Conservation (phyloP, 1,140 invertebrate genomes). For the Anoplophora glabripennis region DNA sequence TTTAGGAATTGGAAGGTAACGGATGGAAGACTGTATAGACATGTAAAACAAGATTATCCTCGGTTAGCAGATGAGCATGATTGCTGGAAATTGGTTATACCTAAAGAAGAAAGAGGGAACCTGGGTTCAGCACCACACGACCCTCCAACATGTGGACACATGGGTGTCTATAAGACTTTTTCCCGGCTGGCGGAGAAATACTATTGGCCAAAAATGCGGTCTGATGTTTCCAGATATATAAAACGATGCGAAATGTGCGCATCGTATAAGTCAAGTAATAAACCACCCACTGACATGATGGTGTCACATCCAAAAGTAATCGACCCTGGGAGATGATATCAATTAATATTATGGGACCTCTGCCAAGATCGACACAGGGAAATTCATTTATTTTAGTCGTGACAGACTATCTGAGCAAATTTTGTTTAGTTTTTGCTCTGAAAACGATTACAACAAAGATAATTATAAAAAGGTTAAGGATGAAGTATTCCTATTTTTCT, state of each 20-base stretch:
- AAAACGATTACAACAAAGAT: slow-evolving; percentile 3
- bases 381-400: slow-evolving; percentile 12
- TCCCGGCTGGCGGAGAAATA: slow-evolving; percentile 13
- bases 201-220: slow-evolving; percentile 34
- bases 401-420: slow-evolving; percentile 16
- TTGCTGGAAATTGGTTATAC: slow-evolving; percentile 36
- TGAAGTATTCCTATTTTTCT: slow-evolving; percentile 13
- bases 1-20: slow-evolving; percentile 1
- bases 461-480: slow-evolving; percentile 10
- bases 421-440: slow-evolving; percentile 10
- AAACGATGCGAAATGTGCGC: slow-evolving; percentile 29
- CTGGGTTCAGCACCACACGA: slow-evolving; percentile 24
- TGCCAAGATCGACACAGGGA: not conserved
- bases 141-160: slow-evolving; percentile 19
- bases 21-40: not conserved
- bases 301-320: slow-evolving; percentile 9
- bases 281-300: slow-evolving; percentile 34
- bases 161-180: slow-evolving; percentile 34
- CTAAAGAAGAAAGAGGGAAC: slow-evolving; percentile 11
- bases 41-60: not conserved
- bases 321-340: slow-evolving; percentile 4
- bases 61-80: not conserved
- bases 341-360: slow-evolving; percentile 5
- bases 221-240: slow-evolving; percentile 28
- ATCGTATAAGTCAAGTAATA: slow-evolving; percentile 30